A percentile compares a stretch with the other conserved stretches of the same genome.
Conservation (phyloP, 2,888 invertebrate genomes). For the Eupithecia subumbrata region DNA sequence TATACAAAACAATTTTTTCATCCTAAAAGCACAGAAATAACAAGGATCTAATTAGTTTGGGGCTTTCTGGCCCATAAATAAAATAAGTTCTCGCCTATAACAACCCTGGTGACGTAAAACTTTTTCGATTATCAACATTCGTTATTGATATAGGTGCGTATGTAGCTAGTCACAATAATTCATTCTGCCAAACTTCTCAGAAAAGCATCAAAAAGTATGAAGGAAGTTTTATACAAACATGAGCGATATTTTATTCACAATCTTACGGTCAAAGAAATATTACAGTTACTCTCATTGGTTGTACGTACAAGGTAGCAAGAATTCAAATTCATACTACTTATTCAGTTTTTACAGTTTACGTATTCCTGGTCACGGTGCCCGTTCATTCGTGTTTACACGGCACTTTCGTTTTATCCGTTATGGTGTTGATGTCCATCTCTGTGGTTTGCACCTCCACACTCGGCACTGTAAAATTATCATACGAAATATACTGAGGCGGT, state of each 20-base stretch:
- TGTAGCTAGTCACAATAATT: constrained; percentile 67
- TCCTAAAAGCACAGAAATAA: constrained; percentile 37
- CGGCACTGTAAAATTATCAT: constrained; percentile 80
- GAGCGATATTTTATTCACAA: constrained; percentile 65
- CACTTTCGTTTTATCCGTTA: constrained; percentile 72
- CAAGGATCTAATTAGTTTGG: constrained; percentile 26
- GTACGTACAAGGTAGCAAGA: constrained; percentile 50
- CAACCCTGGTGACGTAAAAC: constrained; percentile 58
- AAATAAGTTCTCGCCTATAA: constrained; percentile 49
- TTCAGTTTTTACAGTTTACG: constrained; percentile 50
- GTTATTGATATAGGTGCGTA: constrained; percentile 68
- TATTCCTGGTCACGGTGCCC: constrained; percentile 46
- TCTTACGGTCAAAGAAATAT: constrained; percentile 42
- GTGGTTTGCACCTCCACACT: constrained; percentile 72
- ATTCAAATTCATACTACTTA: constrained; percentile 50
- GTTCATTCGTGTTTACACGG: constrained; percentile 62
- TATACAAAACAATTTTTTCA: constrained; percentile 23
- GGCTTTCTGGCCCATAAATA: constrained; percentile 32
- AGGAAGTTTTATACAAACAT: constrained; percentile 61
- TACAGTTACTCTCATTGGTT: too few relatives aligned
- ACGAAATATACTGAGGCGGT: constrained; percentile 92
- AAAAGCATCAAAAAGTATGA: constrained; percentile 65
- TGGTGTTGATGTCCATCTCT: constrained; percentile 78
- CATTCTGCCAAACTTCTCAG: constrained; percentile 69
- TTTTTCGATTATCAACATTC: constrained; percentile 74